These are phyloP conservation scores for Acronicta leporina DNA, from an alignment of 2,888 invertebrate species.

Conservation along the genomic window DNA sequence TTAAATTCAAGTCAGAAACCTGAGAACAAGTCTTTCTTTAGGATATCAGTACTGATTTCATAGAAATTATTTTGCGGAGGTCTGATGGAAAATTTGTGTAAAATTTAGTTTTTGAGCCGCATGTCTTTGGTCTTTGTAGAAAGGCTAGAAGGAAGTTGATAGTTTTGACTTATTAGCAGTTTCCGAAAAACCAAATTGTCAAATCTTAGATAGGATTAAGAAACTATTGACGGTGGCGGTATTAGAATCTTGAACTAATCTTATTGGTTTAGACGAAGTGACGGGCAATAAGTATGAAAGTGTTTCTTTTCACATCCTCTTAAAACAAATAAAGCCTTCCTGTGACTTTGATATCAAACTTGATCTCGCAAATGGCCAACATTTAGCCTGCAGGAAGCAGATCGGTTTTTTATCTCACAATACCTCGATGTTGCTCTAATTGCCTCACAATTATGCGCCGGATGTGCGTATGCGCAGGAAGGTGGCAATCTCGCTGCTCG, in stretches of 20 bases:
- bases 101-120: no score
- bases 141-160: no score
- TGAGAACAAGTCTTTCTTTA: no score
- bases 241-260: background rate
- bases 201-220: no score
- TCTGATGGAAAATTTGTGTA: no score
- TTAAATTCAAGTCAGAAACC: no score
- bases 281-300: background rate
- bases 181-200: no score
- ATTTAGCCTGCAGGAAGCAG: conserved; percentile 29
- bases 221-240: background rate
- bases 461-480: conserved; percentile 62
- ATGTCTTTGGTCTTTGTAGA: no score
- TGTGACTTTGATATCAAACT: conserved; percentile 6
- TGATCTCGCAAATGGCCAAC: conserved; percentile 30
- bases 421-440: conserved; percentile 35
- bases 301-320: conserved; percentile 2
- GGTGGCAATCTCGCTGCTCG: conserved; percentile 60
- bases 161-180: no score
- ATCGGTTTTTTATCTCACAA: conserved; percentile 39
- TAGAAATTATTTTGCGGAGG: no score
- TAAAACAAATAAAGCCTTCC: conserved; percentile 28
- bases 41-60: no score
- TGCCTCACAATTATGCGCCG: conserved; percentile 51
- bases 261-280: background rate